These are phyloP conservation scores for Pediacus dermestoides DNA, from an alignment of 2,888 invertebrate species.

Conservation along the genomic window DNA sequence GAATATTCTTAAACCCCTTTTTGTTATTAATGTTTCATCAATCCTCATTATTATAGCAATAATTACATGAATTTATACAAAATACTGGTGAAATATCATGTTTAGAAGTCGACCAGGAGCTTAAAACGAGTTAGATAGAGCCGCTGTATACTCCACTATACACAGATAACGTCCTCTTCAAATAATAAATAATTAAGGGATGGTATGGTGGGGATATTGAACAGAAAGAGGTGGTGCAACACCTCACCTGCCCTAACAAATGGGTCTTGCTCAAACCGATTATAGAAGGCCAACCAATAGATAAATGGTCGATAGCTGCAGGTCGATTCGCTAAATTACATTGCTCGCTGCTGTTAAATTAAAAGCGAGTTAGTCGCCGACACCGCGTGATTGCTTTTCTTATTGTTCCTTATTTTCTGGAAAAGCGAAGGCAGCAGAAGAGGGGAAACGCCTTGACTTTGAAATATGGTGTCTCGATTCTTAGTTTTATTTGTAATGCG, in stretches of 20 bases:
- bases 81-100: too few relatives aligned
- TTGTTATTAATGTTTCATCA: too few relatives aligned
- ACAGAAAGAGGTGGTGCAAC: background rate
- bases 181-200: slow-evolving; percentile 37
- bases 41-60: too few relatives aligned
- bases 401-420: slow-evolving; percentile 33
- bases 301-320: slow-evolving; percentile 44
- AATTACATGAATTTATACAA: too few relatives aligned
- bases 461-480: slow-evolving; percentile 27
- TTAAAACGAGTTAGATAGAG: too few relatives aligned
- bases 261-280: slow-evolving; percentile 44
- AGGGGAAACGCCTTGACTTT: slow-evolving; percentile 21
- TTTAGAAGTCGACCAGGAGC: too few relatives aligned
- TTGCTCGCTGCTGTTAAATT: slow-evolving; percentile 47
- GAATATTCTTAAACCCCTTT: too few relatives aligned
- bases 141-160: too few relatives aligned
- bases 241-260: slow-evolving; percentile 34
- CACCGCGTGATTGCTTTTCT: slow-evolving; percentile 37
- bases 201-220: too few relatives aligned
- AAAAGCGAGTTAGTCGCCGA: slow-evolving; percentile 45
- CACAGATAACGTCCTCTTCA: too few relatives aligned
- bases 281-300: slow-evolving; percentile 43
- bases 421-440: too few relatives aligned
- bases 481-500: too few relatives aligned
- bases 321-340: slow-evolving; percentile 49